phyloP scores from a whole-genome alignment of 2,113 vertebrate genomes.

The Psammodynastes pulverulentus region DNA sequence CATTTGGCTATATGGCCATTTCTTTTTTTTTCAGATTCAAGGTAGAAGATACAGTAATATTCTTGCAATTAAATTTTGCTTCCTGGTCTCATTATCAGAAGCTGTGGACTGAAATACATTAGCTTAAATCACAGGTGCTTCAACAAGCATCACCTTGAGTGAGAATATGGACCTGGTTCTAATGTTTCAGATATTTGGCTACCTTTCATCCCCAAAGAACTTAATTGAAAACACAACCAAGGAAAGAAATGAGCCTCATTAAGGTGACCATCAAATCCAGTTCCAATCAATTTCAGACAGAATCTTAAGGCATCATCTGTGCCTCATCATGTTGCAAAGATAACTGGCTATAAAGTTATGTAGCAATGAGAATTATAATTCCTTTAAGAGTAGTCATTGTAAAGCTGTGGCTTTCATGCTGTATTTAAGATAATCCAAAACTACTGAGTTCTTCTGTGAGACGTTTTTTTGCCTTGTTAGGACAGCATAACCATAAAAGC shows the following conservation, averaged over 20 bases:
- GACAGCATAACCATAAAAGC: background rate
- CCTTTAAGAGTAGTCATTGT: background rate
- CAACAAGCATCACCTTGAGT: background rate
- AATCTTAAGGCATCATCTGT: background rate
- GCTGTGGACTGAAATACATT: background rate
- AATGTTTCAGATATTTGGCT: background rate
- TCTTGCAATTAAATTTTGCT: background rate
- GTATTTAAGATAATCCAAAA: background rate
- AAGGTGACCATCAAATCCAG: slow-evolving; percentile 5
- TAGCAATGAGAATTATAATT: too few species aligned
- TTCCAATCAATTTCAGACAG: background rate
- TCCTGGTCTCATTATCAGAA: background rate
- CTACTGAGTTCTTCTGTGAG: background rate
- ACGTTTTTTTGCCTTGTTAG: background rate
- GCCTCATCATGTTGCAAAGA: background rate
- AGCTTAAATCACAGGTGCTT: background rate
- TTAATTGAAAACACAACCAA: slow-evolving; percentile 20
- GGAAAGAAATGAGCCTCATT: background rate
- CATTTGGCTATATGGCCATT: background rate
- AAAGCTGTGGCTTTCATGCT: background rate
- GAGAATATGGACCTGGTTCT: background rate
- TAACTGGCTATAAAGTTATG: background rate
- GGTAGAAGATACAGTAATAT: background rate
- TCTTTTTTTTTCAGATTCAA: background rate
- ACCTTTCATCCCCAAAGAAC: background rate